A percentile compares a stretch with the other conserved stretches of the same genome.
These are phyloP conservation scores for Halyomorpha halys DNA, from an alignment of 1,140 invertebrate genomes.

Conservation along the genomic window DNA sequence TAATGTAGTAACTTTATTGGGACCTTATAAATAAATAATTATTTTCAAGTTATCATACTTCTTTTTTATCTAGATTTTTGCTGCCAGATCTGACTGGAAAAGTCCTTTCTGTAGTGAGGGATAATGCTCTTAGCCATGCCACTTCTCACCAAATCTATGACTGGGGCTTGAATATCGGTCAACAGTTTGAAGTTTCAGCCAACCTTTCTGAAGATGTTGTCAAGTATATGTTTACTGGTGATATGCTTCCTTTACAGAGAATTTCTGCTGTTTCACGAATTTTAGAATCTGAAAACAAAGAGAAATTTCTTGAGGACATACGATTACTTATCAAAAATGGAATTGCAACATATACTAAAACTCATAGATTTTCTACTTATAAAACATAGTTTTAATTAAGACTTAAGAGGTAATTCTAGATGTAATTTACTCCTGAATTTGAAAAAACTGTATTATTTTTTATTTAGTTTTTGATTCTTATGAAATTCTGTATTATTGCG, in stretches of 20 bases:
- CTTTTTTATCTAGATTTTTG: conserved; percentile 37
- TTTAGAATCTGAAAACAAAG: conserved; percentile 14
- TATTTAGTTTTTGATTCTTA: no score
- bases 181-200: conserved; percentile 20
- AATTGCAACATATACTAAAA: conserved; percentile 1
- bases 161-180: conserved; percentile 37
- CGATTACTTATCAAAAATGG: background rate
- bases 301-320: background rate
- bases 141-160: conserved; percentile 38
- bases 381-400: background rate
- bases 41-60: no score
- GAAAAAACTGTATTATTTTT: background rate
- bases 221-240: conserved; percentile 36
- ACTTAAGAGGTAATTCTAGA: background rate
- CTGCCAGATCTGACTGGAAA: conserved; percentile 45
- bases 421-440: background rate
- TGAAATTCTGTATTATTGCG: no score
- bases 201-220: conserved; percentile 36
- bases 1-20: no score
- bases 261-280: conserved; percentile 36
- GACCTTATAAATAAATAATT: no score
- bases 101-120: conserved; percentile 37
- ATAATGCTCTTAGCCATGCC: conserved; percentile 35
- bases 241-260: conserved; percentile 34
- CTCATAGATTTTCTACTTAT: background rate